Evolutionary conservation across 2,113 vertebrate genomes (phyloP).

Genomic region (Cygnus buccinator): DNA sequence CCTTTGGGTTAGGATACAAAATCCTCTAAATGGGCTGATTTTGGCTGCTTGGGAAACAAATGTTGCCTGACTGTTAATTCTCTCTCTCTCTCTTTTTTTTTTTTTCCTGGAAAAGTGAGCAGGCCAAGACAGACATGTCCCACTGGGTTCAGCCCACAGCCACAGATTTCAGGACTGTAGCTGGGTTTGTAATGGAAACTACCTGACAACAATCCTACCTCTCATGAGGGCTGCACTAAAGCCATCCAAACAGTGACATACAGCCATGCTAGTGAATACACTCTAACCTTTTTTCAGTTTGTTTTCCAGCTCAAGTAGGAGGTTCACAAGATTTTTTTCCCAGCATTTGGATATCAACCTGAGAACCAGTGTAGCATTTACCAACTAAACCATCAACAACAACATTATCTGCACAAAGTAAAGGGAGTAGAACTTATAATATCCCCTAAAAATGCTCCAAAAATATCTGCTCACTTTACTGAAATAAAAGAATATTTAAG

Average conservation of each 20-base stretch:
- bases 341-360: background rate
- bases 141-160: background rate
- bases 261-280: background rate
- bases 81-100: no score
- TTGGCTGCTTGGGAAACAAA: background rate
- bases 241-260: background rate
- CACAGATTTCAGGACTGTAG: background rate
- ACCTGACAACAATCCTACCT: background rate
- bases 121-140: background rate
- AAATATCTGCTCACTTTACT: constrained; percentile 10
- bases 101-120: background rate
- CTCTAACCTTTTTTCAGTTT: background rate
- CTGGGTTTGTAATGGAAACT: background rate
- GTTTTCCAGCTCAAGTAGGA: background rate
- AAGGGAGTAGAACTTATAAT: background rate
- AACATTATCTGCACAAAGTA: background rate
- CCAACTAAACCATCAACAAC: background rate
- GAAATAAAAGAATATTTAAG: constrained; percentile 47
- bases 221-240: background rate
- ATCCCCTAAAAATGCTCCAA: constrained; percentile 9
- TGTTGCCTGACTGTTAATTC: background rate
- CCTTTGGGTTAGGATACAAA: background rate
- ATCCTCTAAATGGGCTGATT: background rate
- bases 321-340: background rate
- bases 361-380: background rate